Percentiles rank a stretch among this genome's conserved stretches.
Conservation (phyloP, 2,888 invertebrate genomes). For the Malacosoma neustria region DNA sequence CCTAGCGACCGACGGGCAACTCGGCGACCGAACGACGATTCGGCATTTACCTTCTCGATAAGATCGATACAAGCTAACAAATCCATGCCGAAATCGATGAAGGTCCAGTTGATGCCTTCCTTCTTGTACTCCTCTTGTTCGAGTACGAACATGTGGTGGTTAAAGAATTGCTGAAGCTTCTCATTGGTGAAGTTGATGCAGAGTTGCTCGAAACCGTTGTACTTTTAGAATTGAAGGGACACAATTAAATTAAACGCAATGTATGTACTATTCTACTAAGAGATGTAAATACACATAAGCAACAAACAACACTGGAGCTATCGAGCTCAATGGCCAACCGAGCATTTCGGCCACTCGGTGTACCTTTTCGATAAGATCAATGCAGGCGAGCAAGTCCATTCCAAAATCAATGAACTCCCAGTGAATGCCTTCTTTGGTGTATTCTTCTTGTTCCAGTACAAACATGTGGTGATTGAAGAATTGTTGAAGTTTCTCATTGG, state of each 20-base stretch:
- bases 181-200: slow-evolving; percentile 99
- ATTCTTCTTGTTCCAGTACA: slow-evolving; percentile 99
- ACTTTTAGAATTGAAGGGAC: slow-evolving; percentile 75
- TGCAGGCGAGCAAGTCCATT: slow-evolving; percentile 98
- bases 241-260: slow-evolving; percentile 31
- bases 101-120: slow-evolving; percentile 96
- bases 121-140: slow-evolving; percentile 97
- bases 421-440: slow-evolving; percentile 96
- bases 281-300: slow-evolving; percentile 15
- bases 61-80: slow-evolving; percentile 96
- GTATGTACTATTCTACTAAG: slow-evolving; percentile 19
- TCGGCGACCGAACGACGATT: slow-evolving; percentile 13
- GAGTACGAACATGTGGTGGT: slow-evolving; percentile 98
- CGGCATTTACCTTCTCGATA: slow-evolving; percentile 89
- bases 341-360: slow-evolving; percentile 45
- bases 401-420: slow-evolving; percentile 99
- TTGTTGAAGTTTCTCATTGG: slow-evolving; percentile 99
- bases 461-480: slow-evolving; percentile 99
- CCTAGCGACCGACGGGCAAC: slow-evolving; percentile 34
- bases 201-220: slow-evolving; percentile 97
- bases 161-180: slow-evolving; percentile 98
- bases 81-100: slow-evolving; percentile 99
- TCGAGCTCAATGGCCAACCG: slow-evolving; percentile 23
- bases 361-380: slow-evolving; percentile 99
- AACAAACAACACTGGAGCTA: slow-evolving; percentile 7